Conservation (phyloP, 2,113 vertebrate genomes). For the Campylorhamphus procurvoides region DNA sequence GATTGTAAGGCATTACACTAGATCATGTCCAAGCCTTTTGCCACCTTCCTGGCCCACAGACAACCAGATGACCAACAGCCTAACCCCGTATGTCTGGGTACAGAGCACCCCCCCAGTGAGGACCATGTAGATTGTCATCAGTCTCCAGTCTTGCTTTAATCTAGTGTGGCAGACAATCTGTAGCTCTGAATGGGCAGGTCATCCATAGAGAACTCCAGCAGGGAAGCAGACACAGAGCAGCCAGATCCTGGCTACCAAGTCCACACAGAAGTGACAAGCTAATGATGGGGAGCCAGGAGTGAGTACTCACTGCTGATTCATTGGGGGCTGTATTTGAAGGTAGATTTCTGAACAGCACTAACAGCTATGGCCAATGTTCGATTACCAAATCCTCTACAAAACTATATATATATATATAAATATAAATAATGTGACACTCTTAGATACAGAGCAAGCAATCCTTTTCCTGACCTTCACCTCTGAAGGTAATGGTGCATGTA, state of each 20-base stretch:
- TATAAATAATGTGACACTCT: neutral
- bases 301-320: neutral
- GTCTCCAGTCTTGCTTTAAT: neutral
- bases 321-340: neutral
- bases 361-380: neutral
- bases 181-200: neutral
- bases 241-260: neutral
- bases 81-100: neutral
- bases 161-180: neutral
- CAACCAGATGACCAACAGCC: neutral
- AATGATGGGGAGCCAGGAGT: accelerated
- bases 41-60: neutral
- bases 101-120: neutral
- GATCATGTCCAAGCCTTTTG: neutral
- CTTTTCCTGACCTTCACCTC: neutral
- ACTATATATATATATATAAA: too few relatives aligned
- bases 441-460: neutral
- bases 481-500: neutral
- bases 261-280: neutral
- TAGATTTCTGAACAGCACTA: neutral
- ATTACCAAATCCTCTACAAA: neutral
- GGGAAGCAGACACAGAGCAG: neutral
- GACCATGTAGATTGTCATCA: neutral
- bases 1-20: neutral
- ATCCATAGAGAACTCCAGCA: neutral